Conservation (phyloP, 2,888 invertebrate species). For the Tenthredo scrophulariae region DNA sequence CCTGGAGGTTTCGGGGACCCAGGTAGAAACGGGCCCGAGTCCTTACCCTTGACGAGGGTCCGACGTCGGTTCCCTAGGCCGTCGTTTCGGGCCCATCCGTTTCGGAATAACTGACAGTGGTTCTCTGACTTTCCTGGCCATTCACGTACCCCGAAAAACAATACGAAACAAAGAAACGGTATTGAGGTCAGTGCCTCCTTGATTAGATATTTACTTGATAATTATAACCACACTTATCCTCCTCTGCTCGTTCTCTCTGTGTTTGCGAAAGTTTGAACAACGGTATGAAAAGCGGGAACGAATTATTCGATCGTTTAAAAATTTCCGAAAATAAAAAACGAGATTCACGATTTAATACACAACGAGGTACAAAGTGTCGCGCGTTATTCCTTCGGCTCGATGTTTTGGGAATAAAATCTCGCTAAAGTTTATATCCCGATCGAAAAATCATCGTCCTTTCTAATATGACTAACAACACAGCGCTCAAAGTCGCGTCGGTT, state of each 20-base stretch:
- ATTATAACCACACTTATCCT: neutral
- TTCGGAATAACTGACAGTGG: constrained; percentile 55
- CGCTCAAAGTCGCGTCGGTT: neutral
- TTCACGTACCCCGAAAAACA: neutral
- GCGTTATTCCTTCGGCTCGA: neutral
- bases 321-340: neutral
- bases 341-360: neutral
- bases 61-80: constrained; percentile 61
- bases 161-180: constrained; percentile 36
- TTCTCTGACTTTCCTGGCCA: constrained; percentile 30
- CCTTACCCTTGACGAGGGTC: constrained; percentile 69
- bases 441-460: constrained; percentile 13
- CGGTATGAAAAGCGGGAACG: neutral
- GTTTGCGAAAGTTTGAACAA: neutral
- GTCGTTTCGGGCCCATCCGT: constrained; percentile 50
- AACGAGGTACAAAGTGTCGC: neutral
- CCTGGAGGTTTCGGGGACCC: constrained; percentile 48
- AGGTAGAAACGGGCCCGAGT: constrained; percentile 53
- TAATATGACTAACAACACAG: neutral
- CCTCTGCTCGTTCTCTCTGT: neutral
- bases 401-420: neutral
- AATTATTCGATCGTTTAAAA: neutral
- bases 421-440: neutral
- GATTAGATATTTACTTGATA: constrained; percentile 20
- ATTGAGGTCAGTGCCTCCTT: constrained; percentile 45